These are phyloP conservation scores for Trypoxylon attenuatum DNA, from an alignment of 2,888 invertebrate genomes.

Conservation along the genomic window DNA sequence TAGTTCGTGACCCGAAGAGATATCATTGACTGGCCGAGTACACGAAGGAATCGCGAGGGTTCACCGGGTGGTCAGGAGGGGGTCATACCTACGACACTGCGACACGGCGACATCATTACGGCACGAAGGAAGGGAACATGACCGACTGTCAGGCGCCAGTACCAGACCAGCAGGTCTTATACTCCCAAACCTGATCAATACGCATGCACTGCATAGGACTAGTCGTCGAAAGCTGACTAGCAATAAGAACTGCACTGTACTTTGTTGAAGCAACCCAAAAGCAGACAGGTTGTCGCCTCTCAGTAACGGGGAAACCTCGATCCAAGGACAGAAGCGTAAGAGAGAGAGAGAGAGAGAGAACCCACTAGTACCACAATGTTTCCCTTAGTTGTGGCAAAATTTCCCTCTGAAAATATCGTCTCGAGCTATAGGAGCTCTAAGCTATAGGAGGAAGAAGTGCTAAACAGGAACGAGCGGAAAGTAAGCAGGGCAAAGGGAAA, in stretches of 20 bases:
- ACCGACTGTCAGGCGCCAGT: neutral
- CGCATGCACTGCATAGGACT: conserved; percentile 9
- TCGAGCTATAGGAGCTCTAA: conserved; percentile 11
- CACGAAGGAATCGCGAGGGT: neutral
- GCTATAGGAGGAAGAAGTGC: conserved; percentile 4
- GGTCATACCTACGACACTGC: too few relatives aligned
- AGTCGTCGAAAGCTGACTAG: conserved; percentile 17
- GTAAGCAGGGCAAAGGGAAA: conserved; percentile 21
- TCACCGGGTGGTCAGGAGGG: neutral
- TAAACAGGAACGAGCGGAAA: conserved; percentile 23
- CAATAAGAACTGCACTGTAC: conserved; percentile 24
- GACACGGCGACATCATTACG: neutral
- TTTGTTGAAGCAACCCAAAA: too few relatives aligned
- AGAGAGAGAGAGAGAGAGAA: conserved; percentile 34
- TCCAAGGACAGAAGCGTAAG: conserved; percentile 2
- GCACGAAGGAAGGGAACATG: conserved; percentile 9
- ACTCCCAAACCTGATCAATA: conserved; percentile 37
- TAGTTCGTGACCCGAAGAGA: too few relatives aligned
- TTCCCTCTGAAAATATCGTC: conserved; percentile 61
- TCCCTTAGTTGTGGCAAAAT: conserved; percentile 53
- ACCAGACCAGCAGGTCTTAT: conserved; percentile 2
- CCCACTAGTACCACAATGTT: conserved; percentile 52
- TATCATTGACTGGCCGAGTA: too few relatives aligned
- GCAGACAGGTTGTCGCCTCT: neutral
- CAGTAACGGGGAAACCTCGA: conserved; percentile 27